phyloP scores from a whole-genome alignment of 2,113 vertebrate genomes.

The Microtus pennsylvanicus region DNA sequence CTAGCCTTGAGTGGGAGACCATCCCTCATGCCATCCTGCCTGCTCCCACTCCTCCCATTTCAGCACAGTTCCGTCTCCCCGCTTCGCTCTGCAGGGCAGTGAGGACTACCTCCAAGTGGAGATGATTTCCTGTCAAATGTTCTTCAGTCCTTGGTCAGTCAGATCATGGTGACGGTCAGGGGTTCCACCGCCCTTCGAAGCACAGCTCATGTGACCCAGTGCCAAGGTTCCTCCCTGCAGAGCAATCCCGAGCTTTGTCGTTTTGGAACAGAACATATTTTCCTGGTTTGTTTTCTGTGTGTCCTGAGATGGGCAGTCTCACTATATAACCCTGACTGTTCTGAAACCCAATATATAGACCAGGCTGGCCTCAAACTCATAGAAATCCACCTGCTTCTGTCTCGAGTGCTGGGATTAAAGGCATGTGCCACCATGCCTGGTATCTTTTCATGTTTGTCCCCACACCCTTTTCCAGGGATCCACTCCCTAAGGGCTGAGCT shows the following conservation, averaged over 20 bases:
- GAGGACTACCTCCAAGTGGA: not conserved
- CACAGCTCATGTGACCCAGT: not conserved
- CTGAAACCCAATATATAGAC: not conserved
- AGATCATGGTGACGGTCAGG: accelerated
- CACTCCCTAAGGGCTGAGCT: accelerated
- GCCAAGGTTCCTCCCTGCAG: too few relatives aligned
- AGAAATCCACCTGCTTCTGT: not conserved
- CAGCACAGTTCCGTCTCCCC: too few relatives aligned
- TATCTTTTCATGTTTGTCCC: not conserved
- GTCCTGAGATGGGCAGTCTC: not conserved
- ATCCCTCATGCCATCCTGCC: not conserved
- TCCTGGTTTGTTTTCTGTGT: not conserved
- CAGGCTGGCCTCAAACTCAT: not conserved
- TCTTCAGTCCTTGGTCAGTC: not conserved
- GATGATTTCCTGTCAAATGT: not conserved
- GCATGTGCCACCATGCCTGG: too few relatives aligned
- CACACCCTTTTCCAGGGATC: too few relatives aligned
- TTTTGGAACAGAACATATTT: accelerated
- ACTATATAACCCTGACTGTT: too few relatives aligned
- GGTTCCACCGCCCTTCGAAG: not conserved
- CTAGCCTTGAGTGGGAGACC: not conserved
- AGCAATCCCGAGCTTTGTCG: accelerated
- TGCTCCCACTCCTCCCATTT: not conserved
- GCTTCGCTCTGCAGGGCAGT: not conserved
- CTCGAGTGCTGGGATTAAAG: not conserved